These are phyloP conservation scores for Limnephilus auricula DNA, from an alignment of 2,888 invertebrate species.

Conservation along the genomic window DNA sequence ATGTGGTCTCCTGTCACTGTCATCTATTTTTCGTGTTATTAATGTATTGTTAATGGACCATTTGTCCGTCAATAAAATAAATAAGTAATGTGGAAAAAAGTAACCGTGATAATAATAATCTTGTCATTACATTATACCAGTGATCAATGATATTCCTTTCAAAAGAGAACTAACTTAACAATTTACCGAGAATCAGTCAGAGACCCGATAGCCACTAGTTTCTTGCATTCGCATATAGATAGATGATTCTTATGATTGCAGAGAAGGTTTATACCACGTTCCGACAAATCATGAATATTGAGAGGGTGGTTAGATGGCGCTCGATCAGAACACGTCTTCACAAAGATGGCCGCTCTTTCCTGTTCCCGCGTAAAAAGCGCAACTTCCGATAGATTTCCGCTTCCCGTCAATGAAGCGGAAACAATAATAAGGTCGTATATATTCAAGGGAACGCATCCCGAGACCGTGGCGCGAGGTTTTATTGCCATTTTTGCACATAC, in stretches of 20 bases:
- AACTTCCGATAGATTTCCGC: slow-evolving; percentile 25
- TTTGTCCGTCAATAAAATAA: too few species aligned
- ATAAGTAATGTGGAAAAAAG: too few species aligned
- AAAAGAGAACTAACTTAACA: too few species aligned
- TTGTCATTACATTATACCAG: too few species aligned
- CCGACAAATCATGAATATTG: not conserved
- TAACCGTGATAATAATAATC: too few species aligned
- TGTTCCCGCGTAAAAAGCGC: slow-evolving; percentile 21
- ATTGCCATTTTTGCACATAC: slow-evolving; percentile 77
- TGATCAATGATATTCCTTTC: too few species aligned
- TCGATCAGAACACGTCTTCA: slow-evolving; percentile 26
- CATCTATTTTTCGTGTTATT: too few species aligned
- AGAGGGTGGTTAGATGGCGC: slow-evolving; percentile 2
- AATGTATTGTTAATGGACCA: too few species aligned
- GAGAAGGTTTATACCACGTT: not conserved
- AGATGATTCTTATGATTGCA: not conserved
- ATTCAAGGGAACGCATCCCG: slow-evolving; percentile 71
- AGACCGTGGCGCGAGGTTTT: slow-evolving; percentile 69
- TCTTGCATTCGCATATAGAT: not conserved
- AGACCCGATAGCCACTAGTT: not conserved
- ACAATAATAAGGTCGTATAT: slow-evolving; percentile 73
- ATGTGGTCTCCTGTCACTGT: too few species aligned
- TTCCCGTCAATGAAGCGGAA: slow-evolving; percentile 9
- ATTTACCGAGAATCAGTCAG: too few species aligned
- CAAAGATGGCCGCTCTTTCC: slow-evolving; percentile 17